These are phyloP conservation scores for Neuroscelio doddi DNA, from an alignment of 2,888 invertebrate species.

Conservation along the genomic window DNA sequence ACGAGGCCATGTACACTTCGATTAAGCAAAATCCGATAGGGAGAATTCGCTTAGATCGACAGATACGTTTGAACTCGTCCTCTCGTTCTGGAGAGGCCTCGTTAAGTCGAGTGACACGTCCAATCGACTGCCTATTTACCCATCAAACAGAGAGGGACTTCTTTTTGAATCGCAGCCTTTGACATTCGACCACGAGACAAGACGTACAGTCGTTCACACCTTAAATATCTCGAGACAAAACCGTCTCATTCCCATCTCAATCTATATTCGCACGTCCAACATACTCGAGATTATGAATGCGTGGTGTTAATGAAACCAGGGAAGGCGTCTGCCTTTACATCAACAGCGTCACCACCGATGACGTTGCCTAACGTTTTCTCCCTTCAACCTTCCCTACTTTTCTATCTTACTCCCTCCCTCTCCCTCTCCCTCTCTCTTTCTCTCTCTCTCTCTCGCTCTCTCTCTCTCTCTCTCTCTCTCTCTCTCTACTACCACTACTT, in stretches of 20 bases:
- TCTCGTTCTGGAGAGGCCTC: slow-evolving; percentile 20
- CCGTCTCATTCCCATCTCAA: slow-evolving; percentile 72
- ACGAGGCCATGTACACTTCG: slow-evolving; percentile 31
- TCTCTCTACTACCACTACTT: slow-evolving; percentile 34
- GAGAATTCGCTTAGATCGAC: slow-evolving; percentile 64
- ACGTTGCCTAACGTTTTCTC: slow-evolving; percentile 26
- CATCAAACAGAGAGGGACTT: slow-evolving; percentile 55
- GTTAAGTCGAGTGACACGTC: slow-evolving; percentile 43
- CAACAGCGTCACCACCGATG: slow-evolving; percentile 39
- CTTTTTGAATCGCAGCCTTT: slow-evolving; percentile 58
- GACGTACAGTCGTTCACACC: slow-evolving; percentile 60
- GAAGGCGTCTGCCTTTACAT: slow-evolving; percentile 69
- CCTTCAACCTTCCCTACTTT: slow-evolving; percentile 18
- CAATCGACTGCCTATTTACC: slow-evolving; percentile 67
- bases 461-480: no score
- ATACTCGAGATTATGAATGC: slow-evolving; percentile 71
- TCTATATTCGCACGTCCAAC: slow-evolving; percentile 73
- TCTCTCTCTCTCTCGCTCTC: no score
- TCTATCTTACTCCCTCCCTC: slow-evolving; percentile 12
- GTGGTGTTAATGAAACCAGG: slow-evolving; percentile 69
- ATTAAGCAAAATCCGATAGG: slow-evolving; percentile 56
- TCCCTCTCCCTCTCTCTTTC: slow-evolving; percentile 18
- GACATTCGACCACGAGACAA: slow-evolving; percentile 32
- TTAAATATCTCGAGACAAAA: slow-evolving; percentile 65
- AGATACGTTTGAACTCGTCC: slow-evolving; percentile 53